Conservation (phyloP, 2,113 vertebrate genomes). For the Lipotes vexillifer region DNA sequence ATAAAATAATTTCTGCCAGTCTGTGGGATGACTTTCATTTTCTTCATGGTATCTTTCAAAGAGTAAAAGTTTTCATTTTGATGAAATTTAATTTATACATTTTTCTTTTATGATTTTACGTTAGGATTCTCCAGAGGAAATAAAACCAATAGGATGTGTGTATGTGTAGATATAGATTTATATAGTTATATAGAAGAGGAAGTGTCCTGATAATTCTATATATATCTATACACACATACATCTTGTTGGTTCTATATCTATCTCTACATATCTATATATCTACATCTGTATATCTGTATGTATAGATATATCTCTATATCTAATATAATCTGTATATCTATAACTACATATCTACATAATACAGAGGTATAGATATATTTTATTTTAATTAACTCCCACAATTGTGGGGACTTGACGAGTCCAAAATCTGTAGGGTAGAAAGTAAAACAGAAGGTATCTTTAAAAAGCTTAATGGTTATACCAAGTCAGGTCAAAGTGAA, state of each 20-base stretch:
- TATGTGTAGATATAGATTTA: not conserved
- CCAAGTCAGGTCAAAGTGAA: not conserved
- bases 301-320: not conserved
- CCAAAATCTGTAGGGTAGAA: not conserved
- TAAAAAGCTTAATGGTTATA: not conserved
- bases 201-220: not conserved
- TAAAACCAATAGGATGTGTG: not conserved
- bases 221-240: not conserved
- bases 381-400: not conserved
- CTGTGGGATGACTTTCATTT: not conserved
- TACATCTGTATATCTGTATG: not conserved
- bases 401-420: not conserved
- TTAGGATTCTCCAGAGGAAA: not conserved
- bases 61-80: not conserved
- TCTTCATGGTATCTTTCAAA: not conserved
- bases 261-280: not conserved
- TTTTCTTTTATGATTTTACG: not conserved
- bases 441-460: not conserved
- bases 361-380: not conserved
- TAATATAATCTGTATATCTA: too few relatives aligned
- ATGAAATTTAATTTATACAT: not conserved
- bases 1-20: not conserved
- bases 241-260: not conserved
- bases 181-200: not conserved
- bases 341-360: not conserved